These are phyloP conservation scores for Enteromius paludinosus DNA, from an alignment of 2,797 vertebrate species.

Conservation along the genomic window DNA sequence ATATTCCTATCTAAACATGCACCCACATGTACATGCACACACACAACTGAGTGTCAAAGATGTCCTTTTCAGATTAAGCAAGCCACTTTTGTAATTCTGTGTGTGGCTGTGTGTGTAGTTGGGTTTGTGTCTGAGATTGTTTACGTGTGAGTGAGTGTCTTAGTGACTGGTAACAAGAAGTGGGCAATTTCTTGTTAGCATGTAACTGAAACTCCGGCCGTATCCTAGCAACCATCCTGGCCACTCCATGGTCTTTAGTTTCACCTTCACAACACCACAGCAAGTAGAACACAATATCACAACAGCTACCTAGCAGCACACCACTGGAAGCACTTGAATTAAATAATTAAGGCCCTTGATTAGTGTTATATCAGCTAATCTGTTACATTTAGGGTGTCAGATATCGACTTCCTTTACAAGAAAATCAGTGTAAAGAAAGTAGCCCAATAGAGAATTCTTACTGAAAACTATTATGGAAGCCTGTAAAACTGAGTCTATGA, in stretches of 20 bases:
- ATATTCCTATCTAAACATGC: slow-evolving; percentile 34
- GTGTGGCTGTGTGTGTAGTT: neutral
- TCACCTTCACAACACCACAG: slow-evolving; percentile 54
- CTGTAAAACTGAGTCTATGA: neutral
- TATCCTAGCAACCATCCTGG: slow-evolving; percentile 61
- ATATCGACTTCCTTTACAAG: slow-evolving; percentile 29
- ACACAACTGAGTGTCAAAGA: slow-evolving; percentile 24
- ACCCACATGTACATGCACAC: slow-evolving; percentile 29
- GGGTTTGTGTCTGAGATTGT: slow-evolving; percentile 23
- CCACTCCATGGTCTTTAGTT: slow-evolving; percentile 57
- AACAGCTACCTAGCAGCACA: slow-evolving; percentile 25
- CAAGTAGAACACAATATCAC: slow-evolving; percentile 49
- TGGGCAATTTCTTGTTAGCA: slow-evolving; percentile 41
- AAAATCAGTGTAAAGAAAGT: slow-evolving; percentile 21
- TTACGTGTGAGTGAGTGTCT: slow-evolving; percentile 27
- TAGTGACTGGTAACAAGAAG: slow-evolving; percentile 39
- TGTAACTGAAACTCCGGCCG: slow-evolving; percentile 52
- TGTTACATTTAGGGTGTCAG: slow-evolving; percentile 18
- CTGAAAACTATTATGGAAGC: neutral
- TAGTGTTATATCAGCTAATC: slow-evolving; percentile 38
- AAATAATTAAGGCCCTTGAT: slow-evolving; percentile 46
- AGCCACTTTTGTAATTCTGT: slow-evolving; percentile 25
- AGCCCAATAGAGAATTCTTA: neutral
- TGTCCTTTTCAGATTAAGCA: slow-evolving; percentile 16
- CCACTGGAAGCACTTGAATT: slow-evolving; percentile 42